A percentile compares a stretch with the other conserved stretches of the same genome.
Evolutionary conservation across 2,113 vertebrate genomes (phyloP).

Genomic region (Opisthocomus hoazin): DNA sequence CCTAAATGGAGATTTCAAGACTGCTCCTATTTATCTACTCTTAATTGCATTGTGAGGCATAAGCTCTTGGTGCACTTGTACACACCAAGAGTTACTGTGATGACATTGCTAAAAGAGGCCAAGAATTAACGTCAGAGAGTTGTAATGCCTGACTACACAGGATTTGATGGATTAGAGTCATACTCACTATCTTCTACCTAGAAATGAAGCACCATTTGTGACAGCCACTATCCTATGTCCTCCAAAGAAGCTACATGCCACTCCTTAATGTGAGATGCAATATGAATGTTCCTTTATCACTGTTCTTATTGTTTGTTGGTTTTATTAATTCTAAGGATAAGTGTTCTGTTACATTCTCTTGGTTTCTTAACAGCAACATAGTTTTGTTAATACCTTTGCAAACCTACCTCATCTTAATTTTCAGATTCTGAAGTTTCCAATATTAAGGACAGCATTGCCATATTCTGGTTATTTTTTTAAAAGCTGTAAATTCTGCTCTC

Average conservation of each 20-base stretch:
- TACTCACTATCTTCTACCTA: not conserved
- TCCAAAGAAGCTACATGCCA: not conserved
- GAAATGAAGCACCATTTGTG: not conserved
- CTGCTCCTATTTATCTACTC: not conserved
- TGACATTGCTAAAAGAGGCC: not conserved
- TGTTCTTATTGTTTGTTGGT: not conserved
- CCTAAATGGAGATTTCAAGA: not conserved
- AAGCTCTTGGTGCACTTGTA: not conserved
- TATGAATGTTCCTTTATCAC: not conserved
- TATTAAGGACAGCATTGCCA: not conserved
- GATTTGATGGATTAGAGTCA: not conserved
- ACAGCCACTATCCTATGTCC: not conserved
- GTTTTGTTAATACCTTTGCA: not conserved
- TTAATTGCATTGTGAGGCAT: not conserved
- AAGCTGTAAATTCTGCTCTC: not conserved
- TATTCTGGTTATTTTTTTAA: not conserved
- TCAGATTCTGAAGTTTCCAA: not conserved
- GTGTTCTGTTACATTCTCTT: not conserved
- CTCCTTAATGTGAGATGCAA: accelerated
- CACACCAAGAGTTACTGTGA: not conserved
- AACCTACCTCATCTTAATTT: not conserved
- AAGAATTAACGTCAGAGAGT: not conserved
- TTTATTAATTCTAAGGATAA: not conserved
- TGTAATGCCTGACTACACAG: not conserved
- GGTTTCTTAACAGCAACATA: not conserved